These are phyloP conservation scores for Ciona savignyi DNA, from an alignment of 23 tunicate species.

Conservation along the genomic window DNA sequence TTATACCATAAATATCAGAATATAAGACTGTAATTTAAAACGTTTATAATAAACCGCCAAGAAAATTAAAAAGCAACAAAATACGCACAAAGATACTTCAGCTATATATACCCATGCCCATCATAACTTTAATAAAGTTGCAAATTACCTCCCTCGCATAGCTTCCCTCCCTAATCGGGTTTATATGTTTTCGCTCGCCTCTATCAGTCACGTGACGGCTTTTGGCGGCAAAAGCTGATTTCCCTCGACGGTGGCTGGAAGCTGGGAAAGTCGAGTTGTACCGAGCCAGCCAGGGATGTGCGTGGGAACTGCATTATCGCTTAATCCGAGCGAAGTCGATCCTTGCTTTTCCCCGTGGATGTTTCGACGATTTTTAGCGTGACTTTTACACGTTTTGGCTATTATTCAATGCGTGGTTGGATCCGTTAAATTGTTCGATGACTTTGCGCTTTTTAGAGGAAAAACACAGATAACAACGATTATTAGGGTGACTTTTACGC, in stretches of 20 bases:
- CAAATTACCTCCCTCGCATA: background rate
- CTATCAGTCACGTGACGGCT: background rate
- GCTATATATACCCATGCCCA: too few species aligned
- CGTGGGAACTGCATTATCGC: background rate
- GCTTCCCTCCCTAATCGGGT: background rate
- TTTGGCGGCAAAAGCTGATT: background rate
- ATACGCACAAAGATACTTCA: too few species aligned
- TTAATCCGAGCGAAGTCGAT: background rate
- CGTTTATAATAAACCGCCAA: too few species aligned
- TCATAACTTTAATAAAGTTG: background rate
- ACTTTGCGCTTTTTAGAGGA: too few species aligned
- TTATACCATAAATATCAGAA: too few species aligned
- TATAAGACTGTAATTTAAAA: too few species aligned
- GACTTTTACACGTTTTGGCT: too few species aligned
- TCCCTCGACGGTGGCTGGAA: background rate
- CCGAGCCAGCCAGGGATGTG: background rate
- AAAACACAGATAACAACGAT: too few species aligned
- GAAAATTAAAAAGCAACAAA: too few species aligned
- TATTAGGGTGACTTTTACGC: too few species aligned
- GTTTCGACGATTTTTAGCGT: background rate
- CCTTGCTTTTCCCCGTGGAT: background rate
- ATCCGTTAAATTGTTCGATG: too few species aligned
- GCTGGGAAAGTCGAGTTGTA: background rate
- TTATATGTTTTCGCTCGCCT: background rate
- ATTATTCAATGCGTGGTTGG: too few species aligned